Evolutionary conservation across 2,113 vertebrate genomes (phyloP).

Genomic region (Colinus virginianus): DNA sequence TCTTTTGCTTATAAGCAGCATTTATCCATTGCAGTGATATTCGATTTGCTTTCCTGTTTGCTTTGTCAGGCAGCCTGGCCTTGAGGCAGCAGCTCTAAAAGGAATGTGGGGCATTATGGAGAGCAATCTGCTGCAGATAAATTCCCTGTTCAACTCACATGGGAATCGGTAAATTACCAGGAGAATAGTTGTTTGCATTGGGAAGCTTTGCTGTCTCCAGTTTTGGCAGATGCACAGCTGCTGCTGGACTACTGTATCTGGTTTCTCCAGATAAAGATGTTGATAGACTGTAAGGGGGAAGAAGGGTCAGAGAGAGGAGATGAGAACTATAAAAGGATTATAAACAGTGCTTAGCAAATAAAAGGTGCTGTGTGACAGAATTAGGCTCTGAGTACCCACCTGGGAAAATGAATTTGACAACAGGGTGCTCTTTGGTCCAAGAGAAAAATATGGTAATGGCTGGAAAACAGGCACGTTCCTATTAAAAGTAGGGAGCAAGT

Average conservation of each 20-base stretch:
- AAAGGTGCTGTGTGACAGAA: neutral
- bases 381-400: neutral
- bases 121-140: accelerated
- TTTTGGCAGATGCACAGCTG: neutral
- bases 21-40: neutral
- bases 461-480: neutral
- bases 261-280: neutral
- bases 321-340: neutral
- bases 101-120: neutral
- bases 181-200: neutral
- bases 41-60: neutral
- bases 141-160: neutral
- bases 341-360: neutral
- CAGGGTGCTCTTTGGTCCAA: neutral
- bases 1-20: neutral
- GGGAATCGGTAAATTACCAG: neutral
- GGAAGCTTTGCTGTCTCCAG: neutral
- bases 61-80: neutral
- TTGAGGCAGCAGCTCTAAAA: neutral
- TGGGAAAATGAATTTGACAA: neutral
- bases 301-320: accelerated
- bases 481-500: neutral
- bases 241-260: neutral
- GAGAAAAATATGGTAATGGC: neutral
- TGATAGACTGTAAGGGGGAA: accelerated